Evolutionary conservation across 2,113 vertebrate genomes (phyloP).

Genomic region (Heterocephalus glaber): DNA sequence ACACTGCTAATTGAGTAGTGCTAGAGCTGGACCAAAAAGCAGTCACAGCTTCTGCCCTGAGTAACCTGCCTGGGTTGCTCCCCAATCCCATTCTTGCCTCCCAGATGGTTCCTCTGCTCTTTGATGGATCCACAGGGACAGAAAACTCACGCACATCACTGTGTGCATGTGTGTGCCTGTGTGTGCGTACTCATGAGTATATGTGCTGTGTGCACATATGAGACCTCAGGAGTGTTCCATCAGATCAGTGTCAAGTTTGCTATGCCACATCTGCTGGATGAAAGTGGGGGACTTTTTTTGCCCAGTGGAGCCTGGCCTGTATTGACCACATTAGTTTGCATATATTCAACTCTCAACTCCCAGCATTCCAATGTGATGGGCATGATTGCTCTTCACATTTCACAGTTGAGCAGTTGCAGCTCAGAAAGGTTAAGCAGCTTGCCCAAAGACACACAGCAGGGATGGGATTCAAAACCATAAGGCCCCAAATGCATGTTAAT

Average conservation of each 20-base stretch:
- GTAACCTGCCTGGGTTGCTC: not conserved
- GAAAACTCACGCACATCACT: not conserved
- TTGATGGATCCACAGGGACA: not conserved
- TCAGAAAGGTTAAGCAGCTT: not conserved
- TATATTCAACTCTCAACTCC: not conserved
- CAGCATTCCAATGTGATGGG: accelerated
- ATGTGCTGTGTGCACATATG: not conserved
- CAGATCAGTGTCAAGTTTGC: not conserved
- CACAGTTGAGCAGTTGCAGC: not conserved
- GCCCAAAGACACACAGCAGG: not conserved
- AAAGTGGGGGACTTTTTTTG: not conserved
- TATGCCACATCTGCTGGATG: not conserved
- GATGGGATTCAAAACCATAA: not conserved
- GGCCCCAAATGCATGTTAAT: accelerated
- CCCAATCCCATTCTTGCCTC: no score
- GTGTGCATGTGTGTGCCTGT: no score
- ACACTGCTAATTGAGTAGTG: no score
- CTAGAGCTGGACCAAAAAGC: not conserved
- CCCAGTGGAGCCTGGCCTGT: not conserved
- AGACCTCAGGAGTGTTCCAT: not conserved
- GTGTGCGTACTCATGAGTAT: no score
- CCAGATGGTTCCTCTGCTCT: not conserved
- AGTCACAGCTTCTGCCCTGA: not conserved
- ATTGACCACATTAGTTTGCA: not conserved
- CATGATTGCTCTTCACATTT: accelerated